Evolutionary conservation across 1,140 invertebrate species (phyloP), one percentile per base, ranked within the genome.

Genomic region (Streblospio benedicti): DNA sequence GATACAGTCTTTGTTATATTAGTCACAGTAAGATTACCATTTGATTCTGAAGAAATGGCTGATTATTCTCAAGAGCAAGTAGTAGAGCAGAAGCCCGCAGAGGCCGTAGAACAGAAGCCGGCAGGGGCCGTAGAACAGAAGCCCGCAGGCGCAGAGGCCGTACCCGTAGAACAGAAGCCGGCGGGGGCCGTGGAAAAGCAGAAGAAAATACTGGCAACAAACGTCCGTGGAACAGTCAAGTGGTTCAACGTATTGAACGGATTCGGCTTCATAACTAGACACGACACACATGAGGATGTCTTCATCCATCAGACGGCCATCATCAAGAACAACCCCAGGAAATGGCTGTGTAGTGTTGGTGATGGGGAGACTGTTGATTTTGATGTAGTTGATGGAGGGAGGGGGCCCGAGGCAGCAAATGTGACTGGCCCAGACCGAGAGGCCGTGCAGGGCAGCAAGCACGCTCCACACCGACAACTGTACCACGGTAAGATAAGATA

Each of bases 211-310:
- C 20, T 33, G 38, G 44, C 44, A 5, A 47, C n/a, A 47, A 47
- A 47, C n/a, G 27, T 47, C 44, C 87, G 85, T 74, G 92, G 92
- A 72, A 90, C 87, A 69, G 92, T 95, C 16, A 94, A 95, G 82
- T 95, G 91, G 91, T 97, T 97, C 83, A 97, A 97, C 79, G 93
- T 97, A 38, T 98, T 97, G 83, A 97, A 93, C 83, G 95, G 95
- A 79, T 98, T 98, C 83, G 95, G 95, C 72, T 98, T 99, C 80
- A 98, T 98, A 79, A 97, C 96, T 3, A 90, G 90, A 75, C 92
- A 94, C 83, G 94, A 97, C 83, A 97, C 91, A 67, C 96, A 97
- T 81, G 94, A 97, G 83, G 96, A 99, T 82, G 93, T 99, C 62
- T 99, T 99, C 83, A 94, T 99, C 63, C 96, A 99, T 45, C 64